Evolutionary conservation across 2,797 vertebrate genomes (phyloP).

Genomic region (Pipistrellus pygmaeus): DNA sequence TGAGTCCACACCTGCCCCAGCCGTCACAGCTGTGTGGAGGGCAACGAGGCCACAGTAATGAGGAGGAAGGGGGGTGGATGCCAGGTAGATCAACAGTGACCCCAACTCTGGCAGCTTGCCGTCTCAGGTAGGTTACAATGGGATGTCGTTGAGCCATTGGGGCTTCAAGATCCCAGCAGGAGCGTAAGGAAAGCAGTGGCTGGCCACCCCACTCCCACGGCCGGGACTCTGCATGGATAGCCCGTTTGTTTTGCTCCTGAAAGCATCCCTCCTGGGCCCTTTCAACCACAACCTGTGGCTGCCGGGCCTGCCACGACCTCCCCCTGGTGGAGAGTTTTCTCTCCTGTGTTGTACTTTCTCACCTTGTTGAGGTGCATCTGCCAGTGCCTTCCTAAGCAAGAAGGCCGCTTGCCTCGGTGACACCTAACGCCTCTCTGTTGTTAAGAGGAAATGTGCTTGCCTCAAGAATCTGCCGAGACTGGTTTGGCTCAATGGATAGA

Average conservation of each 20-base stretch:
- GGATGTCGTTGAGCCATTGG: too few species aligned
- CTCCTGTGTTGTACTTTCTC: neutral
- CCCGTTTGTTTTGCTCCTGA: neutral
- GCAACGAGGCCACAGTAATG: neutral
- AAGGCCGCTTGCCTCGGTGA: neutral
- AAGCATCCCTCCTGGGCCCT: neutral
- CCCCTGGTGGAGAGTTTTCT: fast-evolving
- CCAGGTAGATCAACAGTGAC: neutral
- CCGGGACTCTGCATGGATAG: neutral
- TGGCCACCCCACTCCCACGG: neutral
- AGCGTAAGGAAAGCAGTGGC: too few species aligned
- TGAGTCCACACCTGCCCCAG: neutral
- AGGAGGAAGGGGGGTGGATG: neutral
- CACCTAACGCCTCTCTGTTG: too few species aligned
- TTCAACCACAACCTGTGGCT: neutral
- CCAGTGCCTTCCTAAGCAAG: neutral
- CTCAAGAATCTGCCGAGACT: fast-evolving
- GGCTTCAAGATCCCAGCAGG: neutral
- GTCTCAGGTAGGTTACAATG: too few species aligned
- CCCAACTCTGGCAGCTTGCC: neutral
- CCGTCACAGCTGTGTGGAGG: neutral
- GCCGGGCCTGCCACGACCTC: neutral
- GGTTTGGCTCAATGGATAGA: too few species aligned
- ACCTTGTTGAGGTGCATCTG: neutral
- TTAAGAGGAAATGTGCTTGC: neutral